Evolutionary conservation across 2,113 vertebrate species (phyloP).

Genomic region (Gasterosteus nipponicus): DNA sequence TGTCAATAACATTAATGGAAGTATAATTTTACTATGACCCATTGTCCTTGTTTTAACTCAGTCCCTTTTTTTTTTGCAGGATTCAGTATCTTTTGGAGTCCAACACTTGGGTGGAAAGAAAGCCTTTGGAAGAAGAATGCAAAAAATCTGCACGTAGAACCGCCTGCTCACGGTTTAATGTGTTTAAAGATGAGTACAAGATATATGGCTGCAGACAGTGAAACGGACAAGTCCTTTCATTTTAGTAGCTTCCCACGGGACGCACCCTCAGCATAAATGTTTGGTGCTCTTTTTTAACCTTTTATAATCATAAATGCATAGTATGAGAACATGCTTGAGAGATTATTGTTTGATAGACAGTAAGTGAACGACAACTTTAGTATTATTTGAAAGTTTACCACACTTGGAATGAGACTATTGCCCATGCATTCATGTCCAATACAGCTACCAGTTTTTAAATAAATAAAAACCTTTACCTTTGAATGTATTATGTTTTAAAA

Average conservation of each 20-base stretch:
- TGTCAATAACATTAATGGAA: neutral
- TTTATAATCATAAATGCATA: neutral
- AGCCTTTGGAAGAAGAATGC: slow-evolving; percentile 41
- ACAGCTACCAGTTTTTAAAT: neutral
- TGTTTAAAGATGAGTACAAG: slow-evolving; percentile 64
- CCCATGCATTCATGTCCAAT: slow-evolving; percentile 3
- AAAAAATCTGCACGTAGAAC: fast-evolving
- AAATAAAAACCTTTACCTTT: neutral
- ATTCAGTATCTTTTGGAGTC: slow-evolving; percentile 80
- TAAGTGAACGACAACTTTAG: neutral
- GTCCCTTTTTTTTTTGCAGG: slow-evolving; percentile 54
- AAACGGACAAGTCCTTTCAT: slow-evolving; percentile 16
- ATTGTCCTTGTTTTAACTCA: slow-evolving; percentile 1
- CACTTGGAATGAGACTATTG: neutral
- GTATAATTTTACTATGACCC: neutral
- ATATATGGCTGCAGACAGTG: slow-evolving; percentile 71
- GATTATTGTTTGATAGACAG: neutral
- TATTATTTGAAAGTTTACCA: neutral
- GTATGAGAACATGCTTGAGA: neutral
- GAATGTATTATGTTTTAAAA: slow-evolving; percentile 7
- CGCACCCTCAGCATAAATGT: neutral
- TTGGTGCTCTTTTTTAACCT: neutral
- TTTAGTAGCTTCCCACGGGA: neutral
- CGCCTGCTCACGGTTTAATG: slow-evolving; percentile 41
- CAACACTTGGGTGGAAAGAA: slow-evolving; percentile 78